A percentile compares a stretch with the other conserved stretches of the same genome.
Evolutionary conservation across 2,797 vertebrate species (phyloP).

Genomic region (Gobio occitaniae): DNA sequence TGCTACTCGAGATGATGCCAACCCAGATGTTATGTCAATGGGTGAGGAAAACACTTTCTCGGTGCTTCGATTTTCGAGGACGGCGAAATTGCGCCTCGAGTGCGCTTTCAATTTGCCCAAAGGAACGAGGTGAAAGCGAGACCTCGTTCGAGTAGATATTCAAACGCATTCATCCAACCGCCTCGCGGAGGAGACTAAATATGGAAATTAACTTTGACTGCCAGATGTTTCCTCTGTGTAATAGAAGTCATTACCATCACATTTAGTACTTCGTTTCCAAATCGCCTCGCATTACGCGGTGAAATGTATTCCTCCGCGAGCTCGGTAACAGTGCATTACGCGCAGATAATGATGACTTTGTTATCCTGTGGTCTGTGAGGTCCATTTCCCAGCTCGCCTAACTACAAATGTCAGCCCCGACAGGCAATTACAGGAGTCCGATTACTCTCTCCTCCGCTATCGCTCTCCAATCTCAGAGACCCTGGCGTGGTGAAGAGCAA

Average conservation of each 20-base stretch:
- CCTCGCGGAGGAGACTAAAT: conserved; percentile 50
- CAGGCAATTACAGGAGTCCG: conserved; percentile 65
- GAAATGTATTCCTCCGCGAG: conserved; percentile 51
- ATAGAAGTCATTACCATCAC: conserved; percentile 58
- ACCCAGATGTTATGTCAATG: conserved; percentile 65
- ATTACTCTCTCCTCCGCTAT: conserved; percentile 61
- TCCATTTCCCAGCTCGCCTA: conserved; percentile 57
- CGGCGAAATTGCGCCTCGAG: conserved; percentile 39
- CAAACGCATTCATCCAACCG: conserved; percentile 54
- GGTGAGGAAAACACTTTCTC: conserved; percentile 50
- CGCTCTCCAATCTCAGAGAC: conserved; percentile 57
- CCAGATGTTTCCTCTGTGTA: conserved; percentile 59
- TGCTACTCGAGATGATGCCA: conserved; percentile 58
- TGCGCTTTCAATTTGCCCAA: conserved; percentile 47
- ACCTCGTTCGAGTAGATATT: conserved; percentile 52
- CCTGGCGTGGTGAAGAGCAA: conserved; percentile 56
- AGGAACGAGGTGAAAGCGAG: conserved; percentile 43
- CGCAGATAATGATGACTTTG: conserved; percentile 65
- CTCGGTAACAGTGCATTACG: conserved; percentile 50
- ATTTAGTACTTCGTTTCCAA: conserved; percentile 43
- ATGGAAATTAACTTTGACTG: conserved; percentile 56
- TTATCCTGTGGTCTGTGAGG: conserved; percentile 62
- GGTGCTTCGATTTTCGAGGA: conserved; percentile 47
- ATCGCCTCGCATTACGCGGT: conserved; percentile 50
- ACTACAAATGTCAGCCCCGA: conserved; percentile 64